phyloP scores from a whole-genome alignment of 2,888 invertebrate species.

The Ophion slaviceki region DNA sequence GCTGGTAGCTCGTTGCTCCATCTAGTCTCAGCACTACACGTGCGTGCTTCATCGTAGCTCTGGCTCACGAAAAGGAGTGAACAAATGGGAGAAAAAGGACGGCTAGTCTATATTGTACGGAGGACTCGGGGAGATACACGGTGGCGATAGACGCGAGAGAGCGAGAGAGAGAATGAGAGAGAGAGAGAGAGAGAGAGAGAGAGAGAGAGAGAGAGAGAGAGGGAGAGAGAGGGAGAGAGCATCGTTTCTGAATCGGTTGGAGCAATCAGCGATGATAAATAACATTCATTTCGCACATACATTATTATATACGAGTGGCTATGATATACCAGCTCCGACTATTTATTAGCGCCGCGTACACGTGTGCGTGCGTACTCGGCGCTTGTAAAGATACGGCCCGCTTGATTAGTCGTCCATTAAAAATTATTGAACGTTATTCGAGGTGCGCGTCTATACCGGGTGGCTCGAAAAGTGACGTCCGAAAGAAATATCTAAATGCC shows the following conservation, averaged over 20 bases:
- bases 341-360: conserved; percentile 6
- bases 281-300: conserved; percentile 40
- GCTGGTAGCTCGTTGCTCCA: conserved; percentile 44
- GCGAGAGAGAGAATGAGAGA: neutral
- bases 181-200: neutral
- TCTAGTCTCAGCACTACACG: neutral
- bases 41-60: neutral
- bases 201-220: neutral
- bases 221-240: neutral
- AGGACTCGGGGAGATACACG: conserved; percentile 9
- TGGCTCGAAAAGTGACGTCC: neutral
- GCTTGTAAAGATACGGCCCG: conserved; percentile 4
- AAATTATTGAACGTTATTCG: conserved; percentile 52
- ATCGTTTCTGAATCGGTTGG: conserved; percentile 46
- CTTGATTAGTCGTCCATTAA: conserved; percentile 27
- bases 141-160: neutral
- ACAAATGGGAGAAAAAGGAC: conserved; percentile 17
- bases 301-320: conserved; percentile 9
- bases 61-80: neutral
- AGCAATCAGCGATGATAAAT: conserved; percentile 62
- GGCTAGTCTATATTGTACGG: conserved; percentile 21
- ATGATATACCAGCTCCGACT: neutral
- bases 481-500: too few species aligned
- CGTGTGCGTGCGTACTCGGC: neutral
- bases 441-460: neutral